A percentile compares a stretch with the other conserved stretches of the same genome.
phyloP scores from a whole-genome alignment of 2,888 invertebrate genomes.

The Ellobium chinense region DNA sequence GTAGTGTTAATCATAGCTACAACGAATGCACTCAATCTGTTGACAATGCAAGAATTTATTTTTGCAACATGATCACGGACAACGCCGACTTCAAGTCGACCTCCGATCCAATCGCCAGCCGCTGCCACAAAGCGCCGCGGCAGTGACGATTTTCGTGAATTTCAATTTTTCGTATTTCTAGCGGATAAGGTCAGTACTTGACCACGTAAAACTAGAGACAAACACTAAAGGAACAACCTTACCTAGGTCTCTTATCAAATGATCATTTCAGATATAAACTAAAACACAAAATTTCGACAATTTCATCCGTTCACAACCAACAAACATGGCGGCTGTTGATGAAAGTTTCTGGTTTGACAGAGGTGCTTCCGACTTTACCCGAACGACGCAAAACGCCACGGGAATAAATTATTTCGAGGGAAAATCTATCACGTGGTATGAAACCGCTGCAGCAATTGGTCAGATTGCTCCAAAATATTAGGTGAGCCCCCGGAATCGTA shows the following conservation, averaged over 20 bases:
- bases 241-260: slow-evolving; percentile 48
- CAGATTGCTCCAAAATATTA: slow-evolving; percentile 35
- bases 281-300: slow-evolving; percentile 47
- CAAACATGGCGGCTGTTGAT: slow-evolving; percentile 97
- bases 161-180: slow-evolving; percentile 53
- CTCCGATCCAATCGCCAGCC: slow-evolving; percentile 43
- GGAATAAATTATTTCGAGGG: slow-evolving; percentile 73
- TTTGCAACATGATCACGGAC: slow-evolving; percentile 47
- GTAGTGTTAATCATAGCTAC: slow-evolving; percentile 27
- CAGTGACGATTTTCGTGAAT: slow-evolving; percentile 40
- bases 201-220: slow-evolving; percentile 38
- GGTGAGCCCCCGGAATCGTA: slow-evolving; percentile 48
- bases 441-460: slow-evolving; percentile 54
- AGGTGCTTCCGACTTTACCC: slow-evolving; percentile 82
- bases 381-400: slow-evolving; percentile 67
- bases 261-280: slow-evolving; percentile 44
- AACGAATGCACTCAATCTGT: slow-evolving; percentile 5
- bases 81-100: slow-evolving; percentile 42
- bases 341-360: slow-evolving; percentile 95
- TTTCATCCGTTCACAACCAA: slow-evolving; percentile 78
- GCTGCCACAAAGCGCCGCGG: slow-evolving; percentile 44
- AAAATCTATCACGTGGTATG: slow-evolving; percentile 63
- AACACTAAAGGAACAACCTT: slow-evolving; percentile 46
- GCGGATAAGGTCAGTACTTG: slow-evolving; percentile 41
- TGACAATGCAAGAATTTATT: slow-evolving; percentile 34